Base-by-base conservation (phyloP, 2,113 vertebrate genomes). In the Varanus salvator region DNA sequence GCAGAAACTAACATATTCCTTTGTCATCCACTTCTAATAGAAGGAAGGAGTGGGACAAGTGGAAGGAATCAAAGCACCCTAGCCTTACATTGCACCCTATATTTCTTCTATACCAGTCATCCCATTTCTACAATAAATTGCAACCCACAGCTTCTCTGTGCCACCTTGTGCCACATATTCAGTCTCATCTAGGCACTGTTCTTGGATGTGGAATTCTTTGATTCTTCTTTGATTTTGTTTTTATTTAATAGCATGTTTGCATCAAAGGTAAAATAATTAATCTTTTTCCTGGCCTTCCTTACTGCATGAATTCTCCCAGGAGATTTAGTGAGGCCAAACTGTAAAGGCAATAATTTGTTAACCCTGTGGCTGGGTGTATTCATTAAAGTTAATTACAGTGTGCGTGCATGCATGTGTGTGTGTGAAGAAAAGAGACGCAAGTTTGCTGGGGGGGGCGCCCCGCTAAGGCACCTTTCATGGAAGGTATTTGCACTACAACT, bases 311-410 rank as follows among this genome's bases (percentile, higher is more conserved):
- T 88, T 54, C 44, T 93, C 68, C 48, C 86, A 29, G 88, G 66
- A 34, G 52, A 86, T 87, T 87, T 84, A 86, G 44, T 89, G 86
- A 91, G 54, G 75, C 91, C 83, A 95, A 90, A 87, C 74, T 17
- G 3, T 52, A 90, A n/a, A 87, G 52, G 78, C 52, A 84, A 84
- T 89, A 88, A 86, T 91, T 93, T 94, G 88, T 83, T 93, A 92
- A 89, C 48, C 83, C 94, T 92, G 74, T 93, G 38, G 91, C 93
- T 84, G 91, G 50, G 3, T 92, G 2, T 27, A 84, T 34, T 84
- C 77, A 80, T 90, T 88, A 92, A 34, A 23, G 75, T 31, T 84
- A 90, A 92, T 94, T 92, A 87, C 88, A 68, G 44, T 76, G 38
- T 76, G 1, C 76, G 15, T 64, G 90, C 87, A 85, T 86, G 38